phyloP scores from a whole-genome alignment of 2,888 invertebrate species.

The Idaea dimidiata region DNA sequence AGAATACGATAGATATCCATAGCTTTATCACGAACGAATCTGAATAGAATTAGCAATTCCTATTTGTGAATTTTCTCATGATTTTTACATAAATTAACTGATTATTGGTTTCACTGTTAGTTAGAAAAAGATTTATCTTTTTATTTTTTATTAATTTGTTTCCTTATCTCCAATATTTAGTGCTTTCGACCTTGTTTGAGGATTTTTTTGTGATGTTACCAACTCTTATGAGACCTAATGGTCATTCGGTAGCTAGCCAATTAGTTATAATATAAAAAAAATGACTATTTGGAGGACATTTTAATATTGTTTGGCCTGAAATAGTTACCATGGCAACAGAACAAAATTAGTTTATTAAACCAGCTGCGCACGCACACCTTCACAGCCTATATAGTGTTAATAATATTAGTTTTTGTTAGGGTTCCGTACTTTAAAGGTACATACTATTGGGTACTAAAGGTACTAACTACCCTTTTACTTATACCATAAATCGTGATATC shows the following conservation, averaged over 20 bases:
- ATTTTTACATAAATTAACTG: conserved; percentile 16
- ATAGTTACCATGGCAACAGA: neutral
- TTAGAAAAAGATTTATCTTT: conserved; percentile 22
- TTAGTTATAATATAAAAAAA: neutral
- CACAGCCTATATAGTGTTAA: too few species aligned
- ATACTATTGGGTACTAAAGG: too few species aligned
- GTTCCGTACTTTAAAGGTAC: too few species aligned
- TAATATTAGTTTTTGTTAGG: too few species aligned
- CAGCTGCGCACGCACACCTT: too few species aligned
- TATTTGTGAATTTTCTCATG: conserved; percentile 23
- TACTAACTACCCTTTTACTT: too few species aligned
- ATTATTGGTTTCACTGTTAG: conserved; percentile 18
- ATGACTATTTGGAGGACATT: too few species aligned
- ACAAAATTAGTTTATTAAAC: neutral
- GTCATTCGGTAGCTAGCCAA: neutral
- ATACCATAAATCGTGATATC: too few species aligned
- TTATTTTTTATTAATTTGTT: conserved; percentile 10
- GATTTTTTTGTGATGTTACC: neutral
- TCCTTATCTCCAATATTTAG: neutral
- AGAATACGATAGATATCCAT: neutral
- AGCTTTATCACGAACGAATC: conserved; percentile 10
- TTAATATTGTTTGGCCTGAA: neutral
- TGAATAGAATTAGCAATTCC: conserved; percentile 23
- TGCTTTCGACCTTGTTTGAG: neutral
- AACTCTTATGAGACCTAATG: neutral